Evolutionary conservation across 2,888 invertebrate genomes (phyloP).

Genomic region (Lacanobia wlatinum): DNA sequence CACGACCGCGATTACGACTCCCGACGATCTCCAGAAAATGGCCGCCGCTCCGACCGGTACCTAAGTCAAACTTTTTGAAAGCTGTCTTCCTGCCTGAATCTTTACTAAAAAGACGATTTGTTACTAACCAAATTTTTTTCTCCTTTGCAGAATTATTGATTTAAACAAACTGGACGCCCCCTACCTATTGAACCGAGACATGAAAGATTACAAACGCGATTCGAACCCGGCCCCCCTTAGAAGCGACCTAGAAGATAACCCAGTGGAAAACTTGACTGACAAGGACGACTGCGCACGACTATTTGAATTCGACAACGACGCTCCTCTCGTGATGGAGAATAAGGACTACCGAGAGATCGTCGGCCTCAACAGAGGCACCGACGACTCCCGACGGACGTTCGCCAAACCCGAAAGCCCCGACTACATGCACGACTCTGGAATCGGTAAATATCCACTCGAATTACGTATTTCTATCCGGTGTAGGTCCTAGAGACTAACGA

Average conservation of each 20-base stretch:
- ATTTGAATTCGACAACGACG: slow-evolving; percentile 91
- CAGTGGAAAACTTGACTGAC: slow-evolving; percentile 85
- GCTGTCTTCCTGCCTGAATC: no score
- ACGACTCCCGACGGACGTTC: slow-evolving; percentile 88
- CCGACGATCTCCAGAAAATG: slow-evolving; percentile 86
- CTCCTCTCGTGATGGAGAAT: slow-evolving; percentile 88
- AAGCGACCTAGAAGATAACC: slow-evolving; percentile 82
- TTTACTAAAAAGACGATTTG: neutral
- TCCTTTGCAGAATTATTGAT: slow-evolving; percentile 87
- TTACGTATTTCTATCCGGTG: neutral
- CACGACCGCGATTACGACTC: slow-evolving; percentile 85
- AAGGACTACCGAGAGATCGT: slow-evolving; percentile 88
- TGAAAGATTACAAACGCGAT: slow-evolving; percentile 82
- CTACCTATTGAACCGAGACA: slow-evolving; percentile 84
- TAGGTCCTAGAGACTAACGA: slow-evolving; percentile 16
- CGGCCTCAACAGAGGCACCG: slow-evolving; percentile 87
- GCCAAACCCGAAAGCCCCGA: slow-evolving; percentile 89
- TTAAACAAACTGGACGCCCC: slow-evolving; percentile 86
- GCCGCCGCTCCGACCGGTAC: slow-evolving; percentile 86
- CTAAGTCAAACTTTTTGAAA: slow-evolving; percentile 34
- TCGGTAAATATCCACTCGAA: slow-evolving; percentile 75
- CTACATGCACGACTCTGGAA: slow-evolving; percentile 90
- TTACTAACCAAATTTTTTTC: neutral
- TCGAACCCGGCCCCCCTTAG: slow-evolving; percentile 75
- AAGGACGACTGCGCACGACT: slow-evolving; percentile 88